Evolutionary conservation across 2,888 invertebrate species (phyloP).

Genomic region (Xestobium rufovillosum): DNA sequence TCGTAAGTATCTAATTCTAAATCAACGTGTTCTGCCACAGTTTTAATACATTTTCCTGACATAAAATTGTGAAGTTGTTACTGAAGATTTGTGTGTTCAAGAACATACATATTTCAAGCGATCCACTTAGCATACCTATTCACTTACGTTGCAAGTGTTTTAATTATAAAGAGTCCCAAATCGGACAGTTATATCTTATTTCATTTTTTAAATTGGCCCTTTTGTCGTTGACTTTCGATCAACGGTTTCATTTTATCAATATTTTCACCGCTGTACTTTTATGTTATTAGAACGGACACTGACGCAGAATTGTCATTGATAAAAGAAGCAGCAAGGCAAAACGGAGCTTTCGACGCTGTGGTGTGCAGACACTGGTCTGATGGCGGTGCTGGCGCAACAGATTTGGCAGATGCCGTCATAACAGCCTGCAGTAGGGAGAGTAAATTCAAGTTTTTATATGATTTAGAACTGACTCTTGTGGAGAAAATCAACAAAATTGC

Average conservation of each 20-base stretch:
- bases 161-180: no score
- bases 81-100: no score
- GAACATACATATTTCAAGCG: not conserved
- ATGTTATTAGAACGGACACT: slow-evolving; percentile 75
- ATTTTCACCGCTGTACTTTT: no score
- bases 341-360: slow-evolving; percentile 84
- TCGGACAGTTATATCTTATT: no score
- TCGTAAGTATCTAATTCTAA: slow-evolving; percentile 48
- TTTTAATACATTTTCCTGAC: no score
- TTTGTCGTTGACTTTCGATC: no score
- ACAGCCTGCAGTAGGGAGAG: slow-evolving; percentile 61
- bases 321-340: slow-evolving; percentile 58
- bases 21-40: no score
- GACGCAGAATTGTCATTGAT: slow-evolving; percentile 74
- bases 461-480: slow-evolving; percentile 60
- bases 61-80: no score
- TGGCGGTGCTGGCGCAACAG: slow-evolving; percentile 82
- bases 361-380: slow-evolving; percentile 83
- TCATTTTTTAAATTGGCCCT: no score
- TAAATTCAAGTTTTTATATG: slow-evolving; percentile 63
- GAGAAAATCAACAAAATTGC: slow-evolving; percentile 88
- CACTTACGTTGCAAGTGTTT: no score
- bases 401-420: slow-evolving; percentile 81
- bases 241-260: no score
- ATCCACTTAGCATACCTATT: no score